Evolutionary conservation across 2,888 invertebrate genomes (phyloP), one percentile per base, ranked within the genome.

Genomic region (Busseola fusca): DNA sequence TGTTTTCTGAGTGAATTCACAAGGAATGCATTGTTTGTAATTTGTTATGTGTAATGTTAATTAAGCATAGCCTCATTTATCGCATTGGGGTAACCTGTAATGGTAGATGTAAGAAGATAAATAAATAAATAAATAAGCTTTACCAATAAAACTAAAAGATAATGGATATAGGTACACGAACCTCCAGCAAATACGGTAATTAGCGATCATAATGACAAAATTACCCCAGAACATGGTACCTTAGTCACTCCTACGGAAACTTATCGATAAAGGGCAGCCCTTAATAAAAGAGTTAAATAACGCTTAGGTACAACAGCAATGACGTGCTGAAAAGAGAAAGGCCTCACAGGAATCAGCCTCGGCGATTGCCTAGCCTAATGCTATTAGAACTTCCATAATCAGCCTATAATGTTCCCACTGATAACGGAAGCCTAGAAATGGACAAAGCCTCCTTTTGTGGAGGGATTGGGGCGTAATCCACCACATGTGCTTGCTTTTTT

Each of bases 101-200:
- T n/a, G n/a, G n/a, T n/a, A n/a, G n/a, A n/a, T n/a, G n/a, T n/a
- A n/a, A n/a, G n/a, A n/a, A n/a, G n/a, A n/a, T n/a, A n/a, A n/a
- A n/a, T n/a, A n/a, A n/a, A n/a, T n/a, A n/a, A n/a, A n/a, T n/a
- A n/a, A n/a, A n/a, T n/a, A n/a, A 14, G 1, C 7, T 58, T 57
- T 27, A 16, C 7, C 3, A 54, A 18, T n/a, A n/a, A n/a, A 50
- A 5, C 21, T 1, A 56, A 25, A 59, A n/a, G n/a, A n/a, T n/a
- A n/a, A 37, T 9, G 5, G 6, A 12, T 21, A 12, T 21, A n/a
- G n/a, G n/a, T 12, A 12, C 14, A 34, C 7, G 21, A n/a, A n/a
- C 21, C 4, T 58, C 34, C 0, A 34, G n/a, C 14, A 7, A 9
- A 21, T 0, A 0, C 7, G 3, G 14, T n/a, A 9, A n/a, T n/a